Evolutionary conservation across 2,797 vertebrate genomes (phyloP), one percentile per base, ranked within the genome.

Genomic region (Eurystomus glaucurus): DNA sequence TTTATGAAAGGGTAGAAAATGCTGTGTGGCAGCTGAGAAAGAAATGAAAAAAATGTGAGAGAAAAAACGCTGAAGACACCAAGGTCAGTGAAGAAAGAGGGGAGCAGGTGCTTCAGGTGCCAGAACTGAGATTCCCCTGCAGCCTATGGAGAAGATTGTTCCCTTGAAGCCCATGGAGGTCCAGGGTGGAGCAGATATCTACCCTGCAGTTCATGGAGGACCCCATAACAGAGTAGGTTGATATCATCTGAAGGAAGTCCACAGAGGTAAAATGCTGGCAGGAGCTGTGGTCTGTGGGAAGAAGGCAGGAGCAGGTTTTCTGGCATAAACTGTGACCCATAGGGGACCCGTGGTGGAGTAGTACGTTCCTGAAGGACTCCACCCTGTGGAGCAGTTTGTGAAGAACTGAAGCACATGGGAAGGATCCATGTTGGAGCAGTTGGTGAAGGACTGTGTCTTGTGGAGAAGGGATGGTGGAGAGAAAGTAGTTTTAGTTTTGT

Each of bases 331-430:
- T 43, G 29, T 29, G 29, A 3, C 39, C 43, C 3, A 0, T 11
- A 8, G 28, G 16, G 10, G 10, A 75, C 6, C 14, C 28, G 14
- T 0, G 0, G 5, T 46, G 35, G 19, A 70, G 15, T 5, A 26
- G 15, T 17, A 26, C 10, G 13, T 51, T 72, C 41, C 7, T 25
- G 23, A 74, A 51, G 51, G 14, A 78, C 5, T 18, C 12, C 13
- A 64, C 28, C 39, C 1, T 1, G 1, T 75, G 16, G 2, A 85
- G 43, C 14, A 66, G 23, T n/a, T 33, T 52, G 18, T 60, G 26
- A 85, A 74, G 19, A 0, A 46, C 20, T 48, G 11, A 8, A 33
- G 7, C 11, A 18, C 0, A 0, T 58, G 22, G 48, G 8, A 60
- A 68, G 20, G 29, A 51, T 3, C 2, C 14, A 20, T 1, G 2